Conservation (phyloP, 2,797 vertebrate species). For the Jordanella pulchra region DNA sequence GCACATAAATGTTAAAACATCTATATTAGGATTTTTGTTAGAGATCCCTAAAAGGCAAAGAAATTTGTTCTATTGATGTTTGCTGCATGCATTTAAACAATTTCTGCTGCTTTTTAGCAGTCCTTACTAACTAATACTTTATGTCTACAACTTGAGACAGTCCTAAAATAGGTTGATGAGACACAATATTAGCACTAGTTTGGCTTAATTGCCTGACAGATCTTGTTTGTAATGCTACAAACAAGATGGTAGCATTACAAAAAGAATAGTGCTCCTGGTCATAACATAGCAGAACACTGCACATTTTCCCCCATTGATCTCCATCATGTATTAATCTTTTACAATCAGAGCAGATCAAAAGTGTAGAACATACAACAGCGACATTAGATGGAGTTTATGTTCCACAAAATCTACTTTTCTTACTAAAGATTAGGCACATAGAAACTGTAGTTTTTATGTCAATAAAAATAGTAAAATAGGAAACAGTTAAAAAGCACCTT, state of each 20-base stretch:
- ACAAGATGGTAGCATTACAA: too few species aligned
- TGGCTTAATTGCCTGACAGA: conserved; percentile 12
- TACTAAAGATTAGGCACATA: neutral
- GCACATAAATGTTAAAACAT: neutral
- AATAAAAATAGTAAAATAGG: too few species aligned
- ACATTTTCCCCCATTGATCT: neutral
- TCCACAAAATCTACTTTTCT: neutral
- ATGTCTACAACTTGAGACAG: neutral
- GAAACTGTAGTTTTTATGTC: too few species aligned
- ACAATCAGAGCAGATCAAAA: neutral
- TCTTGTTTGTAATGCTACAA: conserved; percentile 3
- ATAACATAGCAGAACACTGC: neutral
- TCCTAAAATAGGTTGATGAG: conserved; percentile 29
- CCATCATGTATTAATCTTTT: neutral
- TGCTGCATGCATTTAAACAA: neutral
- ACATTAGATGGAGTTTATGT: neutral
- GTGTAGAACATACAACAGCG: neutral
- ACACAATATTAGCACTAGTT: conserved; percentile 24
- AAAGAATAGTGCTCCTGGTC: neutral
- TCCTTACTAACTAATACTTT: neutral
- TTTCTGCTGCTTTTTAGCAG: neutral
- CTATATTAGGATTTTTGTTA: neutral
- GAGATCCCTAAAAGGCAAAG: neutral
- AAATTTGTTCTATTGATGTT: neutral
- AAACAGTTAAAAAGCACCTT: too few species aligned